Percentiles rank a stretch among this genome's conserved stretches.
These are phyloP conservation scores for Anabacerthia variegaticeps DNA, from an alignment of 2,797 vertebrate species.

Conservation along the genomic window DNA sequence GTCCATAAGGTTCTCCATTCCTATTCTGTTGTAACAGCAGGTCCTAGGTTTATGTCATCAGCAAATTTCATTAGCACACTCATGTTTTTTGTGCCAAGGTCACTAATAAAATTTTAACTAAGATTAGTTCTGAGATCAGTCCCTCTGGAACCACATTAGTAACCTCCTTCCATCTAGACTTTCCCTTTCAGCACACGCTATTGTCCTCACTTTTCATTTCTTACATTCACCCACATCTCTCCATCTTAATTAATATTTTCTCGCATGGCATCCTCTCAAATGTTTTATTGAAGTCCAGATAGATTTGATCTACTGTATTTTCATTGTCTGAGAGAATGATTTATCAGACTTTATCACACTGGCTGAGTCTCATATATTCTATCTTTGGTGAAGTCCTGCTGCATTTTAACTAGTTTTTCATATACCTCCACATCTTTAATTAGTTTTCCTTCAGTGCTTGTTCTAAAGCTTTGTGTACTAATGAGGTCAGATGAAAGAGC, in stretches of 20 bases:
- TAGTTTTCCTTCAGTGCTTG: background rate
- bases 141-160: background rate
- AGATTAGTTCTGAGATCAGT: background rate
- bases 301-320: slow-evolving; percentile 26
- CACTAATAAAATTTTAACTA: slow-evolving; percentile 25
- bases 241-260: slow-evolving; percentile 56
- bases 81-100: background rate
- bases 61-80: slow-evolving; percentile 10
- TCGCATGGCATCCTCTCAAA: background rate
- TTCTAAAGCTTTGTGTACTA: slow-evolving; percentile 1
- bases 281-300: slow-evolving; percentile 1
- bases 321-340: slow-evolving; percentile 10
- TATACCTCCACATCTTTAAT: slow-evolving; percentile 10
- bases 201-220: slow-evolving; percentile 32
- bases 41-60: background rate
- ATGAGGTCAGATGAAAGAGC: background rate
- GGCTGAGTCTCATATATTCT: background rate
- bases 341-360: slow-evolving; percentile 1
- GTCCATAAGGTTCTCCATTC: background rate
- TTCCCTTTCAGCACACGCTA: background rate
- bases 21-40: background rate
- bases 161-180: background rate
- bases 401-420: slow-evolving; percentile 21
- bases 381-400: background rate
- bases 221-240: slow-evolving; percentile 12